Percentiles rank a stretch among this genome's conserved stretches.
Evolutionary conservation across 2,113 vertebrate species (phyloP).

Genomic region (Neolamprologus tretocephalus): DNA sequence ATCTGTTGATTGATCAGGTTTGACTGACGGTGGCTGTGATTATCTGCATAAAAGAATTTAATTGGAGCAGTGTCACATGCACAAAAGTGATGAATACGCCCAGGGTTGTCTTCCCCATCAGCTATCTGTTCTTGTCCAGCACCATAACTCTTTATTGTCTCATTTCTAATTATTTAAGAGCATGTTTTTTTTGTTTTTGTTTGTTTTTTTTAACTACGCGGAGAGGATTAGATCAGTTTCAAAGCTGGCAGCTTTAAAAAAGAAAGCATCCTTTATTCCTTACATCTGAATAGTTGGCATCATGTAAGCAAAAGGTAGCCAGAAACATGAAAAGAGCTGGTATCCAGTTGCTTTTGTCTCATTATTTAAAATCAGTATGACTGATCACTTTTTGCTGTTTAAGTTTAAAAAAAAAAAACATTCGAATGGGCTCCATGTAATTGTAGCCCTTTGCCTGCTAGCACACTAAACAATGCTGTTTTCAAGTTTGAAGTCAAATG

Average conservation of each 20-base stretch:
- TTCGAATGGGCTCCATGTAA: not conserved
- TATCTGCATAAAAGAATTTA: not conserved
- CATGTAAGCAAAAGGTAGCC: not conserved
- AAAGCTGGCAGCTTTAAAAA: not conserved
- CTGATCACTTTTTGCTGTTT: not conserved
- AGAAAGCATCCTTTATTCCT: not conserved
- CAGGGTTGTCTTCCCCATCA: fast-evolving
- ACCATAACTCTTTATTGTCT: not conserved
- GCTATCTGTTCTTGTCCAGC: not conserved
- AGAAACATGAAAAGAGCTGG: not conserved
- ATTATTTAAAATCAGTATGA: not conserved
- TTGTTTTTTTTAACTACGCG: fast-evolving
- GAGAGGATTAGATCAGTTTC: not conserved
- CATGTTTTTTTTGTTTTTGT: not conserved
- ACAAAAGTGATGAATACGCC: not conserved
- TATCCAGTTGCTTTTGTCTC: not conserved
- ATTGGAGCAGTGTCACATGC: not conserved
- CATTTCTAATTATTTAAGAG: not conserved
- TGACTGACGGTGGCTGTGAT: not conserved
- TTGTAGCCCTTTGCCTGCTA: not conserved
- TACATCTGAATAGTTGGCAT: not conserved
- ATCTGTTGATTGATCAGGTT: not conserved
- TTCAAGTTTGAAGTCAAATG: not conserved
- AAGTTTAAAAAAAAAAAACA: fast-evolving
- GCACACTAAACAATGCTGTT: not conserved